These are phyloP conservation scores for Epistrophe eligans DNA, from an alignment of 2,888 invertebrate species.

Conservation along the genomic window DNA sequence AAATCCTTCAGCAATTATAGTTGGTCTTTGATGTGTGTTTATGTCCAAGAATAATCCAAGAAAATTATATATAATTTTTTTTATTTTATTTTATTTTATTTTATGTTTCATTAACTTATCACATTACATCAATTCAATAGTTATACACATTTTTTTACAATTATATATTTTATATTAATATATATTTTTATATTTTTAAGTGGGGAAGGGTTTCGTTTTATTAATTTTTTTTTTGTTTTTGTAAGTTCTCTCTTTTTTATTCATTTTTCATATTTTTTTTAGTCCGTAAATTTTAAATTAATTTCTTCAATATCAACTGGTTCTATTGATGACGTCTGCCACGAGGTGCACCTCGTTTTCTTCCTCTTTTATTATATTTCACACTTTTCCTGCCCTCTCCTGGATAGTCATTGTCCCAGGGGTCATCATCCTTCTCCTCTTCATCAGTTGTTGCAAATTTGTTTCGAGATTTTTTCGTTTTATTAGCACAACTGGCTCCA, in stretches of 20 bases:
- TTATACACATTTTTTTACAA: slow-evolving; percentile 52
- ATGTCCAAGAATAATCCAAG: slow-evolving; percentile 40
- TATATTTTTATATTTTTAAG: slow-evolving; percentile 6
- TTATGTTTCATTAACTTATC: slow-evolving; percentile 67
- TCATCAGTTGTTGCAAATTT: slow-evolving; percentile 2
- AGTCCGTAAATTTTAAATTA: slow-evolving; percentile 34
- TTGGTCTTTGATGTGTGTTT: slow-evolving; percentile 10
- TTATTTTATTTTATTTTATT: slow-evolving; percentile 53
- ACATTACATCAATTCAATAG: slow-evolving; percentile 68
- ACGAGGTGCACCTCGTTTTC: slow-evolving; percentile 9
- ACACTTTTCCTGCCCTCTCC: background rate
- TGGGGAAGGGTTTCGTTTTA: slow-evolving; percentile 24
- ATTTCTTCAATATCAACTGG: slow-evolving; percentile 10
- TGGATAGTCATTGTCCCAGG: slow-evolving; percentile 7
- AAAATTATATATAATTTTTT: slow-evolving; percentile 36
- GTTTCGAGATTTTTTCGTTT: slow-evolving; percentile 26
- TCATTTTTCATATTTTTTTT: slow-evolving; percentile 22
- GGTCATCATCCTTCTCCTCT: slow-evolving; percentile 18
- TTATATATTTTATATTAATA: slow-evolving; percentile 32
- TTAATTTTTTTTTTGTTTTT: slow-evolving; percentile 17
- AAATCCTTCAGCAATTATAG: background rate
- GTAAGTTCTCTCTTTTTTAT: slow-evolving; percentile 13
- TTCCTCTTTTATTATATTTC: slow-evolving; percentile 36
- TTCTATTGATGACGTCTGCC: slow-evolving; percentile 10
- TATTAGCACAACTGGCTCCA: background rate